Evolutionary conservation across 2,797 vertebrate genomes (phyloP).

Genomic region (Momotus momota): DNA sequence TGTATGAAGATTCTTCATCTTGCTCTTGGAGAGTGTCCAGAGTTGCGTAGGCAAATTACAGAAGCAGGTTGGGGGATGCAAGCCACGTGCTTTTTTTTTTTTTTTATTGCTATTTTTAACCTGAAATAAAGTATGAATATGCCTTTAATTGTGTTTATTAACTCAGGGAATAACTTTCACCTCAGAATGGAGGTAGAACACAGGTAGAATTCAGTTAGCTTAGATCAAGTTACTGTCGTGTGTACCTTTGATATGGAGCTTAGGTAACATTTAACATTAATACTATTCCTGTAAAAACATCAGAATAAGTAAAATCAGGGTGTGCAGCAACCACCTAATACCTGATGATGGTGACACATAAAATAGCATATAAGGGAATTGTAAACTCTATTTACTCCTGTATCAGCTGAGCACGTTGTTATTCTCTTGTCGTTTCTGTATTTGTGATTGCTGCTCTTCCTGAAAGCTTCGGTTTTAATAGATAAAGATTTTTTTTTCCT

Average conservation of each 20-base stretch:
- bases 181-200: no score
- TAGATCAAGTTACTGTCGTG: background rate
- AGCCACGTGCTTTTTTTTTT: no score
- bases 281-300: fast-evolving
- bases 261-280: fast-evolving
- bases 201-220: background rate
- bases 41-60: background rate
- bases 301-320: background rate
- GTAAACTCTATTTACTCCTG: fast-evolving
- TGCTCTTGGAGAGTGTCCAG: background rate
- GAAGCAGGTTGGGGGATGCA: no score
- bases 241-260: background rate
- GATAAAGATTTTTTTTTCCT: background rate
- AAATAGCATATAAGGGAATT: background rate
- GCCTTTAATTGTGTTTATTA: background rate
- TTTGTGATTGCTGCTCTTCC: background rate
- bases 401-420: background rate
- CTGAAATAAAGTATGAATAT: background rate
- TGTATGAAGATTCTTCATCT: fast-evolving
- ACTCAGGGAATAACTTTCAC: background rate
- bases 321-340: background rate
- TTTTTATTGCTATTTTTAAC: no score
- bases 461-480: background rate
- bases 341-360: background rate
- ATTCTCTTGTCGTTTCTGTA: background rate